phyloP scores from a whole-genome alignment of 2,888 invertebrate genomes.

The Tipula unca region DNA sequence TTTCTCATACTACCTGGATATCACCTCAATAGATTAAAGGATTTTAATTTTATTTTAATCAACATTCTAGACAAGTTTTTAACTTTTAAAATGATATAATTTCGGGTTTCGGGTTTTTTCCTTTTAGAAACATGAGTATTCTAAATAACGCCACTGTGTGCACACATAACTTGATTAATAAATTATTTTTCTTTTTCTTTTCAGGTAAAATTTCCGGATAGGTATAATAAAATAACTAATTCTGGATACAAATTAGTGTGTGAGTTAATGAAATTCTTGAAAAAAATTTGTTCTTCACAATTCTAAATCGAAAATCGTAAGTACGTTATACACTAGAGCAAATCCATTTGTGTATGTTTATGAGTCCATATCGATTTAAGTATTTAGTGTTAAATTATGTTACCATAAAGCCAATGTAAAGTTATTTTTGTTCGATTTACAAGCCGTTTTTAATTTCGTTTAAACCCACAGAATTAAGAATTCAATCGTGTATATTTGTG shows the following conservation, averaged over 20 bases:
- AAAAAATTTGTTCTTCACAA: background rate
- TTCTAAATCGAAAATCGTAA: background rate
- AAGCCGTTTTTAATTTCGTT: background rate
- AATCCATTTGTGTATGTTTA: background rate
- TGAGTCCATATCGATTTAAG: background rate
- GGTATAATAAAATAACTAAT: background rate
- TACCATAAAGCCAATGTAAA: background rate
- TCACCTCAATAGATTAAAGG: too few species aligned
- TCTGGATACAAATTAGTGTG: background rate
- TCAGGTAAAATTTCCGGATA: background rate
- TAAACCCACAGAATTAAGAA: background rate
- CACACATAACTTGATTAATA: background rate
- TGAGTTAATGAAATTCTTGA: background rate
- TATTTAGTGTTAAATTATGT: background rate
- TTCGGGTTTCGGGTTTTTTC: too few species aligned
- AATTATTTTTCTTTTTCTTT: background rate
- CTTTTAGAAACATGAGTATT: too few species aligned
- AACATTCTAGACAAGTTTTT: too few species aligned
- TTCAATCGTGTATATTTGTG: background rate
- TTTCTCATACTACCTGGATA: too few species aligned
- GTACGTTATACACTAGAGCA: background rate
- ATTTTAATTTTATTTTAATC: too few species aligned
- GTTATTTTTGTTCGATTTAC: background rate
- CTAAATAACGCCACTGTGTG: too few species aligned
- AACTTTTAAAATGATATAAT: too few species aligned